Conservation (phyloP, 2,797 vertebrate genomes). For the Pygocentrus nattereri region DNA sequence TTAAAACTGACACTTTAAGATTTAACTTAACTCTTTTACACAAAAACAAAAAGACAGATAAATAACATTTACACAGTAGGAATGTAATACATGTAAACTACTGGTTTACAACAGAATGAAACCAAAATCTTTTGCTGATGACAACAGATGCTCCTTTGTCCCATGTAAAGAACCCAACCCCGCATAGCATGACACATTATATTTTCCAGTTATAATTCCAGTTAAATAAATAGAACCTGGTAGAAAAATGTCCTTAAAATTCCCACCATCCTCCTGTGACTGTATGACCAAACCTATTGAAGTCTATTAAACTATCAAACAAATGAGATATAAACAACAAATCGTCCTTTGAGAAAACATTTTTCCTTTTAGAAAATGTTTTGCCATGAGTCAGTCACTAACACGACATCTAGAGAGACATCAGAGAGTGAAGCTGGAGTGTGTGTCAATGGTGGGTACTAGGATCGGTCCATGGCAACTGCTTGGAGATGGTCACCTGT, state of each 20-base stretch:
- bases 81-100: constrained; percentile 27
- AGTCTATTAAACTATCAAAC: constrained; percentile 56
- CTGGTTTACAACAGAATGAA: constrained; percentile 2
- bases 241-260: constrained; percentile 64
- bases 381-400: constrained; percentile 49
- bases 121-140: constrained; percentile 1
- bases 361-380: constrained; percentile 40
- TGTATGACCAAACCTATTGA: constrained; percentile 42
- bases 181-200: not conserved
- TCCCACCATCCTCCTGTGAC: constrained; percentile 56
- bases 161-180: constrained; percentile 3
- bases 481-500: constrained; percentile 30
- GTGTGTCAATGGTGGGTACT: constrained; percentile 35
- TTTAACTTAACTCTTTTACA: too few species aligned
- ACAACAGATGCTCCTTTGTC: not conserved
- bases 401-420: constrained; percentile 5
- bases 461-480: constrained; percentile 21
- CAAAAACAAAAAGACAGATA: constrained; percentile 4
- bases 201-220: constrained; percentile 5
- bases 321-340: constrained; percentile 54
- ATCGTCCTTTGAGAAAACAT: constrained; percentile 44
- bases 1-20: constrained; percentile 2
- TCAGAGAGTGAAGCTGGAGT: constrained; percentile 61
- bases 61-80: constrained; percentile 8
- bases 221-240: not conserved